Percentiles rank a stretch among this genome's conserved stretches.
Evolutionary conservation across 2,113 vertebrate species (phyloP).

Genomic region (Leucopsar rothschildi): DNA sequence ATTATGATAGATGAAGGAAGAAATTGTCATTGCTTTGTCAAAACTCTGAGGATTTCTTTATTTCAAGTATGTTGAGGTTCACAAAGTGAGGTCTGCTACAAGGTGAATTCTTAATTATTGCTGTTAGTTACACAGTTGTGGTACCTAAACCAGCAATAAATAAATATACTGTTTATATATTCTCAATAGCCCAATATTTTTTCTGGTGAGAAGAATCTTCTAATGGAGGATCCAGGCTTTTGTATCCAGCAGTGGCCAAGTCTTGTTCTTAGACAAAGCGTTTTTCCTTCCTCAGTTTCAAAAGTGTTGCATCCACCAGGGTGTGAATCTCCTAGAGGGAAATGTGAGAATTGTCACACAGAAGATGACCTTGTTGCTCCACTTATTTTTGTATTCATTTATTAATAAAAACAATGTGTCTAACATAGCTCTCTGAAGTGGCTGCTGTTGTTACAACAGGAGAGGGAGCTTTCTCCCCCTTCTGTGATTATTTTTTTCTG

Average conservation of each 20-base stretch:
- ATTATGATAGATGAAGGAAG: neutral
- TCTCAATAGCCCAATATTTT: neutral
- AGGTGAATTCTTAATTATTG: neutral
- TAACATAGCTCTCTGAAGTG: neutral
- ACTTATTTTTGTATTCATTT: neutral
- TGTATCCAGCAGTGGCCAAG: neutral
- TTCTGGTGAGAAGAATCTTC: neutral
- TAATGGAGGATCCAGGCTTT: neutral
- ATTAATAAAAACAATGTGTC: constrained; percentile 19
- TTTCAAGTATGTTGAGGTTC: neutral
- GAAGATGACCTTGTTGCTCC: neutral
- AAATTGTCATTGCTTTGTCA: neutral
- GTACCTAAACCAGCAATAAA: neutral
- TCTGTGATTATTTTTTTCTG: neutral
- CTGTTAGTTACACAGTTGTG: neutral
- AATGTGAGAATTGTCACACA: neutral
- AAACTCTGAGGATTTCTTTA: neutral
- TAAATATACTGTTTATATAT: neutral
- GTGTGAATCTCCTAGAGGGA: constrained; percentile 64
- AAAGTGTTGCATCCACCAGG: constrained; percentile 19
- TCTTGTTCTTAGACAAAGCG: neutral
- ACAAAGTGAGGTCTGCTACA: neutral
- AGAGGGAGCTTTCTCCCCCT: neutral
- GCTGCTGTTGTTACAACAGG: neutral
- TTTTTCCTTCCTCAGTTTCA: constrained; percentile 23